A percentile compares a stretch with the other conserved stretches of the same genome.
Conservation (phyloP, 2,888 invertebrate genomes). For the Leptopterna dolabrata region DNA sequence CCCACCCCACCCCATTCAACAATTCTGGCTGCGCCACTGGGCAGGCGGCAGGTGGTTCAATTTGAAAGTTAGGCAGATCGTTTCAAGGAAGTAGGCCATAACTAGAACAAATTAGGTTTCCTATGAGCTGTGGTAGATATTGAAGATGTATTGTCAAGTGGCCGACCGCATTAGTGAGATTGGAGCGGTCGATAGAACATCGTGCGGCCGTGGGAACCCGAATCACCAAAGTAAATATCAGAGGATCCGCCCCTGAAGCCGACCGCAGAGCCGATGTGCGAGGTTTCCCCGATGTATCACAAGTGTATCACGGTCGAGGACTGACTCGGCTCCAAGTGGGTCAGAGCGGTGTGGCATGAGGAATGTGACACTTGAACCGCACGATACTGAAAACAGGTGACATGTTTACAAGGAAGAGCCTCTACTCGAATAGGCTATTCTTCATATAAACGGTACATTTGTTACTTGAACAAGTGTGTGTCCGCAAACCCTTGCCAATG, state of each 20-base stretch:
- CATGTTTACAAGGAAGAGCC: too few species aligned
- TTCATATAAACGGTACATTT: too few species aligned
- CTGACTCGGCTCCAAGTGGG: background rate
- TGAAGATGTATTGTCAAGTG: background rate
- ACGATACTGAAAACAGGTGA: too few species aligned
- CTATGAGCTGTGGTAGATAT: background rate
- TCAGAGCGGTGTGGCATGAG: background rate
- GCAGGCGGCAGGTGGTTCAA: too few species aligned
- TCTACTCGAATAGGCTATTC: too few species aligned
- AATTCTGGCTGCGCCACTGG: too few species aligned
- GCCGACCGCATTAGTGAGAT: background rate
- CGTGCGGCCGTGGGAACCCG: constrained; percentile 2
- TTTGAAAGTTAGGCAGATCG: too few species aligned
- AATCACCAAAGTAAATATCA: constrained; percentile 11
- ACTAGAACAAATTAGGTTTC: background rate
- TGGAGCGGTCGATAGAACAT: background rate
- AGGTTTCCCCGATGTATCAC: background rate
- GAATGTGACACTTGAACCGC: background rate
- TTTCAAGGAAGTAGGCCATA: background rate
- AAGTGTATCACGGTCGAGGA: constrained; percentile 7
- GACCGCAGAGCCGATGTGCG: background rate
- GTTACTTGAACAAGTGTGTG: too few species aligned
- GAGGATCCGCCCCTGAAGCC: background rate
- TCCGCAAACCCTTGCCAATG: too few species aligned
- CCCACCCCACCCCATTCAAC: too few species aligned